Base-by-base conservation (phyloP, 2,888 invertebrate genomes). In the Melitaea athalia region DNA sequence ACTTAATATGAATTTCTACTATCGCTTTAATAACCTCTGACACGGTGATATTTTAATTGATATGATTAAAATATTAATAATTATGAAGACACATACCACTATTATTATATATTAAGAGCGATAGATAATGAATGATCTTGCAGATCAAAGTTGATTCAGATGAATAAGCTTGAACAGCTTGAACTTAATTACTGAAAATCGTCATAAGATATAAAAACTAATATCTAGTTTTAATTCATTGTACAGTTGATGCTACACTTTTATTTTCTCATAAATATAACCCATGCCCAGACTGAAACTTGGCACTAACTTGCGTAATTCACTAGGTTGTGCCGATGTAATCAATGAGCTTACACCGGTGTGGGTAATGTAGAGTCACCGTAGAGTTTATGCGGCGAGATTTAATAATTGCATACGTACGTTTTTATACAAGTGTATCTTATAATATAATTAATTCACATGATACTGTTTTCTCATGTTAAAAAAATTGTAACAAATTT, bases 231-330 rank as follows among this genome's bases (percentile, higher is more conserved):
- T 8, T 5, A 11, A 49, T n/a, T 33, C 6, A 33, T 15, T 17
- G 17, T 52, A 10, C 7, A n/a, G 17, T 52, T 10, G 8, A 11
- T 38, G n/a, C n/a, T 42, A 57, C 38, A 57, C 15, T 57, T 57
- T n/a, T 10, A 38, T 45, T 45, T 45, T 11, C 4, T 14, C 45
- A 43, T 12, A 61, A 59, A 61, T 52, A 53, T 43, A 67, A 66
- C 63, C 43, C 45, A 59, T 50, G 63, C 47, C 68, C 68, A 70
- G 64, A 62, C 70, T 59, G 72, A 70, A 73, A 71, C 69, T 72
- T 72, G 69, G 64, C 75, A 71, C 73, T 75, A 69, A 72, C 72
- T 79, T 79, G 77, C 77, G 76, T 74, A 77, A 79, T 75, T 76
- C 70, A 66, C 68, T 72, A 74, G 75, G 68, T 72, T 71, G 68